Conservation (phyloP, 1,140 invertebrate species). For the Aleiodes sp. region DNA sequence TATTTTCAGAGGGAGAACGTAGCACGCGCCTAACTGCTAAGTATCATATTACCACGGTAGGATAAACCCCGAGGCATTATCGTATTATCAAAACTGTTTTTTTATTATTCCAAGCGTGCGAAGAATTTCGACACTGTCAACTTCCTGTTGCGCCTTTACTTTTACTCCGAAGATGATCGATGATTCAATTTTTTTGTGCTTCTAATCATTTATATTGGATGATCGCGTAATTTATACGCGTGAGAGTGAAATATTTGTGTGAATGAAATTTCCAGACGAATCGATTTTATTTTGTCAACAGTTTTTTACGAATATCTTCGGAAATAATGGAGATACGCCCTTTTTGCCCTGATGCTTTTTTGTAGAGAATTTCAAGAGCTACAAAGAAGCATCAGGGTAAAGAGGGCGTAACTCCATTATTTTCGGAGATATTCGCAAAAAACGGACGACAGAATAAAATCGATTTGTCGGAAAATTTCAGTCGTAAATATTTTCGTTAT, state of each 20-base stretch:
- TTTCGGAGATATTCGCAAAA: too few relatives aligned
- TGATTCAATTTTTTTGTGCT: neutral
- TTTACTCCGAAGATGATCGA: neutral
- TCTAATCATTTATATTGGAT: neutral
- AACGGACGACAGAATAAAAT: too few relatives aligned
- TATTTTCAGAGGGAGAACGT: neutral
- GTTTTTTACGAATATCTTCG: too few relatives aligned
- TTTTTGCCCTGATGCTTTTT: too few relatives aligned
- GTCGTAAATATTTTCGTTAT: neutral
- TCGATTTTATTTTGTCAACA: too few relatives aligned
- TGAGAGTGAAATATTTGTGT: neutral
- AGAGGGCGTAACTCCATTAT: too few relatives aligned
- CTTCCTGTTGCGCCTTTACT: slow-evolving; percentile 20
- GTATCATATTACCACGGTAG: slow-evolving; percentile 29
- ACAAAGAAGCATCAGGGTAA: too few relatives aligned
- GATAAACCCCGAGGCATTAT: slow-evolving; percentile 39
- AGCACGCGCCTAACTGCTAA: slow-evolving; percentile 2
- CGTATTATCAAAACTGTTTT: slow-evolving; percentile 38
- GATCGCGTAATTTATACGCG: neutral
- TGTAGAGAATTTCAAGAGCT: too few relatives aligned
- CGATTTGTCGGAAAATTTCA: too few relatives aligned
- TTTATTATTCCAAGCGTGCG: slow-evolving; percentile 39
- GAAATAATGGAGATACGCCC: too few relatives aligned
- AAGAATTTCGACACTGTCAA: slow-evolving; percentile 22
- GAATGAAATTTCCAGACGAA: slow-evolving; percentile 3